Base-by-base conservation (phyloP, 1,140 invertebrate genomes). In the Cydia strobilella region DNA sequence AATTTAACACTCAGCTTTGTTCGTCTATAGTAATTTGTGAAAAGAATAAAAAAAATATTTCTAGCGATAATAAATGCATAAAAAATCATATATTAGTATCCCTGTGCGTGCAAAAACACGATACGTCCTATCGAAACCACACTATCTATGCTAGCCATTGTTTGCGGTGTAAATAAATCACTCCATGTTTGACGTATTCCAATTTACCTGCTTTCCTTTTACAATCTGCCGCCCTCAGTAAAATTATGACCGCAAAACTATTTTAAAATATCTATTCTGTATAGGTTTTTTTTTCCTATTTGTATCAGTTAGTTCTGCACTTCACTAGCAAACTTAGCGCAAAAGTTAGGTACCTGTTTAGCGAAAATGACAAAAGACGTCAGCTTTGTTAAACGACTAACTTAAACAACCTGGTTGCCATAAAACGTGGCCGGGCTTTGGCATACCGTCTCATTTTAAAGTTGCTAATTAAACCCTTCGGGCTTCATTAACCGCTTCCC, bases 391-490 rank as follows among this genome's bases (percentile, higher is more conserved):
- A 59, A 59, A 9, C 51, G 4, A 54, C 51, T 54, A 54, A 59
- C 54, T 59, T 20, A 23, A 23, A 23, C 54, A 59, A 23, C 54
- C 54, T 59, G 23, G 54, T 20, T 23, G n/a, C 48, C n/a, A 18
- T 12, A 59, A 20, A 59, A 59, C 54, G 54, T 59, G 15, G 54
- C 20, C 54, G 20, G 54, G 54, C 54, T 59, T 59, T 59, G 54
- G 54, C 20, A 59, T 59, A 59, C 20, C 54, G 20, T 59, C 65
- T 69, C 65, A 39, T 69, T 35, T 69, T 35, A 69, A 69, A 35
- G 5, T 69, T 69, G 65, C 31, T 69, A 69, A 69, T 69, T 69
- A 35, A 69, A 69, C 65, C 27, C 31, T 35, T 18, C 18, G 65
- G 65, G 31, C 65, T 39, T 69, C 65, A 69, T 69, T 69, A 69